These are phyloP conservation scores for Limonius californicus DNA, from an alignment of 1,140 invertebrate genomes.

Conservation along the genomic window DNA sequence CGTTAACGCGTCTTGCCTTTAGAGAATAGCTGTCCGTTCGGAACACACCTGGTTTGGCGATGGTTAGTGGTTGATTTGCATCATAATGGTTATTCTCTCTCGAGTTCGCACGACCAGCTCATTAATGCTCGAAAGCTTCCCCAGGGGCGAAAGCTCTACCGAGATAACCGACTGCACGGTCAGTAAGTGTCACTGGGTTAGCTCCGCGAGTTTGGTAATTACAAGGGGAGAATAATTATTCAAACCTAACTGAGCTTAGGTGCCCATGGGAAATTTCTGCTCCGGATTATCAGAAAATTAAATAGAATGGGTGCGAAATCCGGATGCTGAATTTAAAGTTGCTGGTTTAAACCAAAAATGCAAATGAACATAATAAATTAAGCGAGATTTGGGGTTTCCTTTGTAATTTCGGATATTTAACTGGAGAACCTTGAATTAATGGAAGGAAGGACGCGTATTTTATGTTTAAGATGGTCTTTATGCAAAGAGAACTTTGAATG, in stretches of 20 bases:
- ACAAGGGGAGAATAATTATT: constrained; percentile 25
- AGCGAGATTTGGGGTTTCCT: too few relatives aligned
- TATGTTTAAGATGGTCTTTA: too few relatives aligned
- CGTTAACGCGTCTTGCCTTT: constrained; percentile 22
- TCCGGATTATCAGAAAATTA: neutral
- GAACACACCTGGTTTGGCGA: constrained; percentile 22
- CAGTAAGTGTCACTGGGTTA: constrained; percentile 24
- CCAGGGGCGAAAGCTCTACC: neutral
- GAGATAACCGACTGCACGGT: neutral
- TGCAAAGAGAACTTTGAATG: too few relatives aligned
- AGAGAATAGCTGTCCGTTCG: constrained; percentile 23
- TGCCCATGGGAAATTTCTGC: constrained; percentile 3
- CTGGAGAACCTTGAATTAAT: too few relatives aligned
- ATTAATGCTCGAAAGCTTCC: constrained; percentile 1
- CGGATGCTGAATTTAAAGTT: too few relatives aligned
- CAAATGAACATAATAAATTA: too few relatives aligned
- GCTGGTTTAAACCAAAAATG: too few relatives aligned
- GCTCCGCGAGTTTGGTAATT: constrained; percentile 18
- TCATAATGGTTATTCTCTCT: constrained; percentile 19
- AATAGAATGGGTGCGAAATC: neutral
- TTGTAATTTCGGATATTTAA: too few relatives aligned
- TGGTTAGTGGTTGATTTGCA: constrained; percentile 24
- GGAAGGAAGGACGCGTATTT: too few relatives aligned
- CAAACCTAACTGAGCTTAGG: constrained; percentile 2
- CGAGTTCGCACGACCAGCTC: constrained; percentile 9